Base-by-base conservation (phyloP, 2,113 vertebrate species). In the Sitta europaea region DNA sequence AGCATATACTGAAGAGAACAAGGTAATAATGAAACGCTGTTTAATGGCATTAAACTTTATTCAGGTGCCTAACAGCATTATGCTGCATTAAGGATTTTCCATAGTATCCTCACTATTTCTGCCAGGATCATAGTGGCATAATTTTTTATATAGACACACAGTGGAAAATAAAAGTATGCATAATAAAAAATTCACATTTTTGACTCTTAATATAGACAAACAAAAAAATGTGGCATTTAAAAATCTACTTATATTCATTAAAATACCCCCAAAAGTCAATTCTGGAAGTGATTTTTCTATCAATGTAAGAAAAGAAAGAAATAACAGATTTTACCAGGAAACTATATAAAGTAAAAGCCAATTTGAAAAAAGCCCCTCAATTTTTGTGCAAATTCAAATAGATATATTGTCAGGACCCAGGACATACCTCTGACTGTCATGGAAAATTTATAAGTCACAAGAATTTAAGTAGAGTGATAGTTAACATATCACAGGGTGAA, bases 321-420 rank as follows among this genome's bases (percentile, higher is more conserved):
- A 82, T 17, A 51, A 51, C 45, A 51, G 0, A 40, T 35, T 88
- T 65, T 65, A 47, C 8, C 5, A 12, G 15, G 13, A 47, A 65
- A 21, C 3, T 17, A 5, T 42, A 35, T n/a, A 33, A 72, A 45
- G 3, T n/a, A 21, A 80, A 53, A 2, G 9, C 27, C 1, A 2
- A 18, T 35, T 83, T 55, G 31, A 40, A 68, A 55, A 27, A 5
- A n/a, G n/a, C 36, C 3, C 18, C 17, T 5, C 22, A 11, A 12
- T 14, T 77, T 72, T 62, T 54, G 1, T 48, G 51, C 12, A 21
- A 29, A 18, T 55, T 81, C 4, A 63, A 63, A 59, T 33, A 84
- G 2, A 45, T n/a, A n/a, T n/a, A n/a, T n/a, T n/a, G n/a, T n/a
- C n/a, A n/a, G n/a, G n/a, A n/a, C n/a, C n/a, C n/a, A n/a, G n/a